Evolutionary conservation across 2,888 invertebrate species (phyloP).

Genomic region (Caenorhabditis sinica): DNA sequence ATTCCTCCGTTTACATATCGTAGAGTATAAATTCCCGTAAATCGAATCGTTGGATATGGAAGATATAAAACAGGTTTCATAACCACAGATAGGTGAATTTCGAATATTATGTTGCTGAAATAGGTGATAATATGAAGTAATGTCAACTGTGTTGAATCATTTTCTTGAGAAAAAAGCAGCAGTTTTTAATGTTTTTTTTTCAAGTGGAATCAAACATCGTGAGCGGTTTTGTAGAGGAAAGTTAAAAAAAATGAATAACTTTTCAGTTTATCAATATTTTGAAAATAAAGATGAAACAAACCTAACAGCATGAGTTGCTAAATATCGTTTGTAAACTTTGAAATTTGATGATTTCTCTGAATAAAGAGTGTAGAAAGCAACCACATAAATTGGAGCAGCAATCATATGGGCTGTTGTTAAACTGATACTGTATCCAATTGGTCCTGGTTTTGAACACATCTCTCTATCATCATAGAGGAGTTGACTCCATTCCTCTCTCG

Average conservation of each 20-base stretch:
- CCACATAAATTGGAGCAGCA: constrained; percentile 51
- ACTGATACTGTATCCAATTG: constrained; percentile 39
- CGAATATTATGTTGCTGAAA: constrained; percentile 56
- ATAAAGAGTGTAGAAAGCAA: constrained; percentile 49
- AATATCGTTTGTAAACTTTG: constrained; percentile 44
- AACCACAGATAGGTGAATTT: constrained; percentile 38
- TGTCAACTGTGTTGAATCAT: background rate
- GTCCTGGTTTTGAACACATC: constrained; percentile 52
- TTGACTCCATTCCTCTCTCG: constrained; percentile 38
- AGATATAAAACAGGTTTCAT: constrained; percentile 57
- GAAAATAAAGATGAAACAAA: background rate
- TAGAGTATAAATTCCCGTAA: constrained; percentile 30
- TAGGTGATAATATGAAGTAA: background rate
- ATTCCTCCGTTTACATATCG: constrained; percentile 44
- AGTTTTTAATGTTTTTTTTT: background rate
- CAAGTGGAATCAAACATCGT: background rate
- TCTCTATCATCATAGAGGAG: constrained; percentile 51
- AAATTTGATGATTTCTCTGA: constrained; percentile 44
- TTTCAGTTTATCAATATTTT: background rate
- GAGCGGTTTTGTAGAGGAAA: background rate
- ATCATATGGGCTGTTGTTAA: constrained; percentile 52
- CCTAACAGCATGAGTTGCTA: constrained; percentile 50
- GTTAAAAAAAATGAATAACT: background rate
- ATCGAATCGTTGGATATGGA: constrained; percentile 40
- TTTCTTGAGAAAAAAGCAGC: constrained; percentile 1